These are phyloP conservation scores for Zaprionus obscuricornis DNA, from an alignment of 2,888 invertebrate species.

Conservation along the genomic window DNA sequence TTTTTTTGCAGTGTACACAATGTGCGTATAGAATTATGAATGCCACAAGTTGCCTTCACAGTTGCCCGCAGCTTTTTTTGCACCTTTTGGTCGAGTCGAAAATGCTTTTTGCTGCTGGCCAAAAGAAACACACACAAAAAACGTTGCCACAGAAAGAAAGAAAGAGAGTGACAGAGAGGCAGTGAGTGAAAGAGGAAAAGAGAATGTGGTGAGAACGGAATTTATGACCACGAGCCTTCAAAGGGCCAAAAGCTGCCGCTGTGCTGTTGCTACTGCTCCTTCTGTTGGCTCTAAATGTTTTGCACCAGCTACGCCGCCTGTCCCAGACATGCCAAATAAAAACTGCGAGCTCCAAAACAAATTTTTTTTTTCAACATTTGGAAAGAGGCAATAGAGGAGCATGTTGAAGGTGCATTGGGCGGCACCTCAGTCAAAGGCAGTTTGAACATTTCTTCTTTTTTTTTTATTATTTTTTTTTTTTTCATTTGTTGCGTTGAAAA, in stretches of 20 bases:
- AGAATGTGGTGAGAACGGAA: conserved; percentile 79
- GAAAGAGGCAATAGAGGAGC: neutral
- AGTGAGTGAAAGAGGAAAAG: neutral
- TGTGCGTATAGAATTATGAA: no score
- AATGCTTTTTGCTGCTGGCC: conserved; percentile 53
- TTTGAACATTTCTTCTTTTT: conserved; percentile 15
- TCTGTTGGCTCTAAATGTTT: conserved; percentile 42
- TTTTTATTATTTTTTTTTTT: conserved; percentile 26
- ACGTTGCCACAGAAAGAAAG: conserved; percentile 21
- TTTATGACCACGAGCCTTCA: conserved; percentile 77
- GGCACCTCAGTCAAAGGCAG: conserved; percentile 20
- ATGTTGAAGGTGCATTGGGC: no score
- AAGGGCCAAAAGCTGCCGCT: conserved; percentile 71
- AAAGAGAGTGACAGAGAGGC: neutral
- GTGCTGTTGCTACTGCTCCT: conserved; percentile 42
- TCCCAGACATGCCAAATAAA: conserved; percentile 47
- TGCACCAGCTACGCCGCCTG: conserved; percentile 32
- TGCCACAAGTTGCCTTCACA: conserved; percentile 14
- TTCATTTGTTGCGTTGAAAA: conserved; percentile 72
- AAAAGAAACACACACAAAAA: conserved; percentile 27
- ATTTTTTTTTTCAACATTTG: neutral
- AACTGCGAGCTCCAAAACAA: conserved; percentile 46
- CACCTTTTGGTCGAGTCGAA: conserved; percentile 47
- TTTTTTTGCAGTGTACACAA: neutral
- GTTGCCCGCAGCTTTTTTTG: conserved; percentile 43